Evolutionary conservation across 2,113 vertebrate genomes (phyloP), one percentile per base, ranked within the genome.

Genomic region (Phyllostomus hastatus): DNA sequence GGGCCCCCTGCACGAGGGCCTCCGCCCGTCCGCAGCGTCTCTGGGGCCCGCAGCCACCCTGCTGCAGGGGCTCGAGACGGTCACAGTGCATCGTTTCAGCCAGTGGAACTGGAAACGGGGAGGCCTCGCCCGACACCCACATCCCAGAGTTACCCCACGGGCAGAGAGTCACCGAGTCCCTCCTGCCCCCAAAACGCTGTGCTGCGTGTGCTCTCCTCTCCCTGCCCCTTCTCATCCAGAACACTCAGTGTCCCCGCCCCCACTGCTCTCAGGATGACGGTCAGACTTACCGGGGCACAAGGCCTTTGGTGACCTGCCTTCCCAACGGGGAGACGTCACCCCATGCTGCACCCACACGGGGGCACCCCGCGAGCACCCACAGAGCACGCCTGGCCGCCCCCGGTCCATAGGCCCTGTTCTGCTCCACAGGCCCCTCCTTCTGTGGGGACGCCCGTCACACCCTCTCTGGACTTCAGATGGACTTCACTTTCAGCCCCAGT

Each of bases 41-140:
- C 20, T 1, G 0, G 1, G 12, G 50, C 22, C 10, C 19, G 1
- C 7, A 6, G 0, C 12, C 22, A 14, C 24, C 82, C 31, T 1
- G 1, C 3, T 41, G 38, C 38, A 41, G 4, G 1, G 52, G 8
- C 52, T 41, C 17, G 15, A 43, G 5, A 0, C 10, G 24, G 2
- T 5, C 10, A 66, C 14, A 0, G 5, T 3, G 0, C 4, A 1
- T 31, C 22, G 35, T n/a, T 70, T 33, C 1, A 16, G 7, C 41
- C 31, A 24, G 0, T 48, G 52, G 33, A 73, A 1, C 48, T 1
- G n/a, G 72, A 91, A 50, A 50, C 1, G 2, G 26, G 54, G 61
- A 26, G 14, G 8, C 19, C 24, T 94, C 41, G 26, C 20, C 54
- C 43, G 80, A 61, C 22, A 31, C 2, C 54, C 75, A 19, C 1